phyloP scores from a whole-genome alignment of 2,888 invertebrate species.

The Leucania comma region DNA sequence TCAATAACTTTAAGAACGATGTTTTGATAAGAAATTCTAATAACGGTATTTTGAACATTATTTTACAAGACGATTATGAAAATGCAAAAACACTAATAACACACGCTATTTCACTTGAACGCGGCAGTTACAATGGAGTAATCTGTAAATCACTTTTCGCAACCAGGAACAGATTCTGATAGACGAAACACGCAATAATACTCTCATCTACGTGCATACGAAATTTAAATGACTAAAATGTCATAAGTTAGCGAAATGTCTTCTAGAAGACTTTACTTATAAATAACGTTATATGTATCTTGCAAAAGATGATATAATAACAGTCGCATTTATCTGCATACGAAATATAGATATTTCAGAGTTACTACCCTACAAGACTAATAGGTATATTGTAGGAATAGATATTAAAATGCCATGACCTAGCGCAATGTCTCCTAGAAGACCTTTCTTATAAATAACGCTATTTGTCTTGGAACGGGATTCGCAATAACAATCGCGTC shows the following conservation, averaged over 20 bases:
- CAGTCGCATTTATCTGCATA: conserved; percentile 21
- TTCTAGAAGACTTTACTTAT: too few species aligned
- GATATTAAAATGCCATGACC: conserved; percentile 18
- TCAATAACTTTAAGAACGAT: too few species aligned
- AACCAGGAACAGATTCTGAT: conserved; percentile 54
- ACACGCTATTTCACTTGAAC: conserved; percentile 34
- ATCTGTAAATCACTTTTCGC: conserved; percentile 49
- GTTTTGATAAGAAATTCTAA: neutral
- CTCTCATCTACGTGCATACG: conserved; percentile 13
- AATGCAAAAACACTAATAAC: conserved; percentile 11
- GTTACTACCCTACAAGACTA: conserved; percentile 25
- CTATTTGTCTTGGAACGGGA: too few species aligned
- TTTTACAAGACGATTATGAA: conserved; percentile 4
- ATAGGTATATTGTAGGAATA: conserved; percentile 13
- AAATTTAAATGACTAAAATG: too few species aligned
- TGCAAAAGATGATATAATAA: conserved; percentile 7
- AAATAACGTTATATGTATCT: too few species aligned
- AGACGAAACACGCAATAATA: conserved; percentile 35
- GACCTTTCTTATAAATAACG: too few species aligned
- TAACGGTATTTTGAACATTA: neutral
- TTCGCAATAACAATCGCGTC: too few species aligned
- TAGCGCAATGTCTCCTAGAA: conserved; percentile 20
- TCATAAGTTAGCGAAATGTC: too few species aligned
- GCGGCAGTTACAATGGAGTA: conserved; percentile 37
- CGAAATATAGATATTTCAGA: conserved; percentile 41